phyloP scores from a whole-genome alignment of 2,113 vertebrate genomes.

The Polyodon spathula region DNA sequence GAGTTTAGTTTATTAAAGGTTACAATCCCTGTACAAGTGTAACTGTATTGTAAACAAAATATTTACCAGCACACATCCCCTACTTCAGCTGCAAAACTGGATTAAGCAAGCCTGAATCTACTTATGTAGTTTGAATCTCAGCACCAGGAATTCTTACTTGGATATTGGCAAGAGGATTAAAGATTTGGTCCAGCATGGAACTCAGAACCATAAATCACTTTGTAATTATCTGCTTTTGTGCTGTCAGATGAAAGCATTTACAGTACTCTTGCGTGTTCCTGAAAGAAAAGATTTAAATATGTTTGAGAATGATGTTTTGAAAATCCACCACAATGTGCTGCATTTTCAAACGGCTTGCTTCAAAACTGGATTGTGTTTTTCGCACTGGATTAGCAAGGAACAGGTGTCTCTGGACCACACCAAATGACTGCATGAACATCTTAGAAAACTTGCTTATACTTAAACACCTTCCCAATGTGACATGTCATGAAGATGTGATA shows the following conservation, averaged over 20 bases:
- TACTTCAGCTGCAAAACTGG: conserved; percentile 46
- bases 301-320: conserved; percentile 40
- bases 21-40: conserved; percentile 3
- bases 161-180: conserved; percentile 51
- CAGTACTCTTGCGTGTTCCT: conserved; percentile 31
- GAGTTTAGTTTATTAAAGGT: conserved; percentile 11
- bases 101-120: conserved; percentile 50
- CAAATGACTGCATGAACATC: conserved; percentile 28
- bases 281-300: conserved; percentile 36
- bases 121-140: conserved; percentile 51
- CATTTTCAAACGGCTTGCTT: conserved; percentile 36
- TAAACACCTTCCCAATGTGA: no score
- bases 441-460: no score
- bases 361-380: conserved; percentile 49
- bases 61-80: conserved; percentile 15
- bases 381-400: conserved; percentile 44
- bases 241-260: conserved; percentile 33
- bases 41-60: not conserved
- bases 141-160: conserved; percentile 44
- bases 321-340: conserved; percentile 41
- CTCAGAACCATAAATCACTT: conserved; percentile 37
- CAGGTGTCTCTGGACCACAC: conserved; percentile 34
- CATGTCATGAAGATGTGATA: no score
- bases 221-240: conserved; percentile 41
- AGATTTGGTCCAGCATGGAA: conserved; percentile 48